These are phyloP conservation scores for Trimorus sp. DNA, from an alignment of 2,888 invertebrate species.

Conservation along the genomic window DNA sequence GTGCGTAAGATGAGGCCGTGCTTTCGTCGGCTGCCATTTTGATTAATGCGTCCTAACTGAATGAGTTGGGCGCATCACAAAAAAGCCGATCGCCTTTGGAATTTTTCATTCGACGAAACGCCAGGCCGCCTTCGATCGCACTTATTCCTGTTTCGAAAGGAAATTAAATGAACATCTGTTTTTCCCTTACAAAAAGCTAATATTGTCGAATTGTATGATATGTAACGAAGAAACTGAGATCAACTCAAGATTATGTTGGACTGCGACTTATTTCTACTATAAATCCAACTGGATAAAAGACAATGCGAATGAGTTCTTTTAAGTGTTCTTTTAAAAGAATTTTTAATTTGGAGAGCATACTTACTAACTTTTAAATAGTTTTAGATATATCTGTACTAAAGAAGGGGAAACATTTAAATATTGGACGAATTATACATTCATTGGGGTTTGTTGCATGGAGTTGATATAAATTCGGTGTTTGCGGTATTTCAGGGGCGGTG, in stretches of 20 bases:
- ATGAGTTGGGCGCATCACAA: slow-evolving; percentile 52
- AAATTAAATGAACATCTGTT: slow-evolving; percentile 48
- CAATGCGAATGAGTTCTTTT: too few species aligned
- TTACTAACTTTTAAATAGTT: too few species aligned
- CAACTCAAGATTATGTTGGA: too few species aligned
- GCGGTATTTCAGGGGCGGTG: slow-evolving; percentile 9
- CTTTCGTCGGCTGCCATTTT: slow-evolving; percentile 49
- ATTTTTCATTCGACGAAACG: slow-evolving; percentile 49
- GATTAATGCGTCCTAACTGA: slow-evolving; percentile 55
- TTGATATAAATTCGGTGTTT: neutral
- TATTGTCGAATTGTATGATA: too few species aligned
- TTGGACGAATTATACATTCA: neutral
- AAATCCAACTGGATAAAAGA: too few species aligned
- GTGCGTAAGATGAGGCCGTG: slow-evolving; percentile 50
- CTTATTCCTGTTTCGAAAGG: slow-evolving; percentile 29
- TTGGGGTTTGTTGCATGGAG: neutral
- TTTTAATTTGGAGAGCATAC: too few species aligned
- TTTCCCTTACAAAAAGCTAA: slow-evolving; percentile 2
- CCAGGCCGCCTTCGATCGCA: slow-evolving; percentile 36
- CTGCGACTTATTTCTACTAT: too few species aligned
- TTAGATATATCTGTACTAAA: too few species aligned
- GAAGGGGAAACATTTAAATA: too few species aligned
- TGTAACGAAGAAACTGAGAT: too few species aligned
- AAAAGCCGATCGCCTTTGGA: slow-evolving; percentile 36
- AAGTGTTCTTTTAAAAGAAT: too few species aligned